Conservation (phyloP, 2,797 vertebrate species). For the Rhodeus uyekii region DNA sequence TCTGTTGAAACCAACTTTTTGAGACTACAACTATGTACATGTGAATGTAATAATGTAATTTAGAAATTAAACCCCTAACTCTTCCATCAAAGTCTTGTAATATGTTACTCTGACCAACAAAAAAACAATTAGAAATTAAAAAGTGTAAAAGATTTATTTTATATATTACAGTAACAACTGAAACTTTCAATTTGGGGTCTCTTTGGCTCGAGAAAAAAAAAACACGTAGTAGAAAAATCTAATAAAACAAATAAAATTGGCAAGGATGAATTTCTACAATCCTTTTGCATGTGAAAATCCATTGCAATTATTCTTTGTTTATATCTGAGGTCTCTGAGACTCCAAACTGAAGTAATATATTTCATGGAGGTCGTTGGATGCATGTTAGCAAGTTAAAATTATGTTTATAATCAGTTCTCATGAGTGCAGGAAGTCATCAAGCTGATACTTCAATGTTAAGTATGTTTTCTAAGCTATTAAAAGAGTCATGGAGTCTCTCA, state of each 20-base stretch:
- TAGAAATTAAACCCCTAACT: not conserved
- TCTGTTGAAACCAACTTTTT: not conserved
- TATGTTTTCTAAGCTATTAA: slow-evolving; percentile 31
- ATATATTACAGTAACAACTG: not conserved
- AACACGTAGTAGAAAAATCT: not conserved
- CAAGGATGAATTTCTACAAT: not conserved
- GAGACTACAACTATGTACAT: not conserved
- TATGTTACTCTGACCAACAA: not conserved
- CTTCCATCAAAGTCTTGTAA: not conserved
- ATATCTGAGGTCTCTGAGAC: not conserved
- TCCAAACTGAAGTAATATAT: not conserved
- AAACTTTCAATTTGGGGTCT: not conserved
- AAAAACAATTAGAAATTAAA: not conserved
- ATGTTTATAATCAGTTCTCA: slow-evolving; percentile 27
- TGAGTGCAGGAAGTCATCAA: slow-evolving; percentile 29
- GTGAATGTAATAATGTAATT: not conserved
- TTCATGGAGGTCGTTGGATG: not conserved
- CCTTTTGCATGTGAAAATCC: not conserved
- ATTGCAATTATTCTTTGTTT: slow-evolving; percentile 18
- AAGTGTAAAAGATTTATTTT: not conserved
- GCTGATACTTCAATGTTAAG: slow-evolving; percentile 20
- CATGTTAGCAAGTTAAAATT: slow-evolving; percentile 15
- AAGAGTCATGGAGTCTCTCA: slow-evolving; percentile 7
- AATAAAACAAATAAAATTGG: not conserved
- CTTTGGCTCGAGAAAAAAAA: not conserved